phyloP scores from a whole-genome alignment of 1,140 invertebrate species.

The Nylanderia fulva region DNA sequence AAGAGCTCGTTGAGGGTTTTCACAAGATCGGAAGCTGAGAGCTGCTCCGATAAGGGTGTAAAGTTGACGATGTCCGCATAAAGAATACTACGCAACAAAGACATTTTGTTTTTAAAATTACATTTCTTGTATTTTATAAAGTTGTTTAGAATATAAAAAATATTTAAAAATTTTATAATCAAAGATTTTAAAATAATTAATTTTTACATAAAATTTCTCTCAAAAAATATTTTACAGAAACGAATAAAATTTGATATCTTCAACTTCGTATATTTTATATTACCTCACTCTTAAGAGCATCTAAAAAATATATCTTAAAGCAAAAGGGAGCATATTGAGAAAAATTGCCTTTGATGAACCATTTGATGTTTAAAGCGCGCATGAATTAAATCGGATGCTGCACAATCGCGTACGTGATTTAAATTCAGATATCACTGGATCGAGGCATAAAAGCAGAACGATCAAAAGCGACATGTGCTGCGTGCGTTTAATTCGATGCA shows the following conservation, averaged over 20 bases:
- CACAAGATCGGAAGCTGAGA: constrained; percentile 97
- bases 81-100: constrained; percentile 90
- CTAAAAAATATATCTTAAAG: constrained; percentile 4
- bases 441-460: constrained; percentile 6
- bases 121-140: not conserved
- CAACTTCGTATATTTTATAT: not conserved
- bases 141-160: not conserved
- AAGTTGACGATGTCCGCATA: constrained; percentile 99
- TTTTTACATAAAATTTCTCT: not conserved
- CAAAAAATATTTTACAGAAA: not conserved
- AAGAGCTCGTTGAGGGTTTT: constrained; percentile 98
- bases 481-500: constrained; percentile 32
- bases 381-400: constrained; percentile 16
- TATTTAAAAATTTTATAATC: too few species aligned
- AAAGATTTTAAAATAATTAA: too few species aligned
- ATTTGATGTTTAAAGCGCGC: not conserved
- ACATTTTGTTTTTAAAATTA: constrained; percentile 25
- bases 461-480: constrained; percentile 14
- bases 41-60: constrained; percentile 96
- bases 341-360: constrained; percentile 37
- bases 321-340: not conserved
- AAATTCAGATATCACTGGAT: constrained; percentile 42
- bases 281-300: not conserved
- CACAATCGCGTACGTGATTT: constrained; percentile 37
- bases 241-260: not conserved